Percentiles rank a stretch among this genome's conserved stretches.
These are phyloP conservation scores for Pristionchus pacificus DNA, from an alignment of 1,140 invertebrate genomes.

Conservation along the genomic window DNA sequence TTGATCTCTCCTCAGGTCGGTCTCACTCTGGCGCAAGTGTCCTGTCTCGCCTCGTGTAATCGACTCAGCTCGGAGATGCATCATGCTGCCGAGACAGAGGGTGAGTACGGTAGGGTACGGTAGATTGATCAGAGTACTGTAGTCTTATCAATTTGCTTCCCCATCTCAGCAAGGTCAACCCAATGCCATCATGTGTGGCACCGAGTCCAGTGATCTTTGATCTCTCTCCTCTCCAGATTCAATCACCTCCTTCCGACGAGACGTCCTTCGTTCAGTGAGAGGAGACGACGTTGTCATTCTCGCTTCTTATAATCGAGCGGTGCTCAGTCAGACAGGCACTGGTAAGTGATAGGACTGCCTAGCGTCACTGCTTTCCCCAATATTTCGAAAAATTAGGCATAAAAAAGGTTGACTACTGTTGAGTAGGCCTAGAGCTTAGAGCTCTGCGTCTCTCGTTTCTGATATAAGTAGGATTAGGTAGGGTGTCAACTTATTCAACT, in stretches of 20 bases:
- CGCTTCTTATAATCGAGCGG: slow-evolving; percentile 54
- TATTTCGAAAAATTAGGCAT: no score
- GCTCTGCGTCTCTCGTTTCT: no score
- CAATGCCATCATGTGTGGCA: no score
- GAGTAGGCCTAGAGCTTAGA: no score
- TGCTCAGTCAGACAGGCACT: slow-evolving; percentile 54
- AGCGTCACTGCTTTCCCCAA: no score
- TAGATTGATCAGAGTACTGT: not conserved
- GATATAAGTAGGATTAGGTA: no score
- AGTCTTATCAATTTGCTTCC: no score
- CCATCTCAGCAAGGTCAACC: no score
- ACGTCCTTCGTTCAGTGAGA: slow-evolving; percentile 27
- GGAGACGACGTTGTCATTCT: slow-evolving; percentile 46
- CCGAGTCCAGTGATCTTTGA: no score
- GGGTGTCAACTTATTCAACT: no score
- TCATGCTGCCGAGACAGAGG: slow-evolving; percentile 16
- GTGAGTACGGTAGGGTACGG: not conserved
- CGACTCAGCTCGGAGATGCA: slow-evolving; percentile 16
- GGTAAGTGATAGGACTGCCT: no score
- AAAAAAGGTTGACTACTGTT: no score
- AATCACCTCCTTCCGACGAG: slow-evolving; percentile 20
- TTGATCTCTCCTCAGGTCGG: slow-evolving; percentile 24
- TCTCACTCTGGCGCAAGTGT: slow-evolving; percentile 24
- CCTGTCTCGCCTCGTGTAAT: slow-evolving; percentile 28
- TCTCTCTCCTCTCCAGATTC: slow-evolving; percentile 34